Base-by-base conservation (phyloP, 2,888 invertebrate genomes). In the Cheilosia impressa region DNA sequence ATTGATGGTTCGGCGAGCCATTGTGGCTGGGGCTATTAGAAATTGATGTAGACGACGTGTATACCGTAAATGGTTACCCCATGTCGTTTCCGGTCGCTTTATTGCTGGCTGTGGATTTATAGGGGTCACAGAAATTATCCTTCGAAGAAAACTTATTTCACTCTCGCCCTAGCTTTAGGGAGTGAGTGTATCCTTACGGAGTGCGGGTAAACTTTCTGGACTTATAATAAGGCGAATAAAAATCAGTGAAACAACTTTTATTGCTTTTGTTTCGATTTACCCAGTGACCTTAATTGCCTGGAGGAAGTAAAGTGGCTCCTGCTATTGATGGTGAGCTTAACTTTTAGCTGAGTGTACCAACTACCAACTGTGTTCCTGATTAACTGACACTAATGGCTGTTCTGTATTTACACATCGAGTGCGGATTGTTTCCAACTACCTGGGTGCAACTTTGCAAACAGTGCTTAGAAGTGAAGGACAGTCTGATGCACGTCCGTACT, bases 1-100 rank as follows among this genome's bases (percentile, higher is more conserved):
- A 83, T 83, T 83, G 83, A 83, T 78, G 68, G 63, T 7, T 52
- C 22, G 68, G 72, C 66, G 78, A 38, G 72, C 66, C 50, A 68
- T 73, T 73, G 78, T 65, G 62, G 78, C 45, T 24, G n/a, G 43
- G 9, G 62, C 65, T 79, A 55, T 60, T 62, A 38, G 62, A 62
- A 72, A 66, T 66, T 38, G 6, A 24, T 41, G 19, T 34, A 45
- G 65, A 60, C 65, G 65, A 55, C 52, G 41, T 73, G 72, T 71
- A 53, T 63, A 66, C 68, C 82, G 72, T 50, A 72, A 77, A 66
- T 62, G 71, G 68, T 53, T 45, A 55, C 68, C 69, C 57, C 47
- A 47, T 55, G 60, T 71, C 65, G 53, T 65, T 75, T 80, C 58
- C 58, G 73, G 75, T 75, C 55, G 58, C 75, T 80, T 63, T 66